Evolutionary conservation across 2,888 invertebrate species (phyloP).

Genomic region (Globia sparganii): DNA sequence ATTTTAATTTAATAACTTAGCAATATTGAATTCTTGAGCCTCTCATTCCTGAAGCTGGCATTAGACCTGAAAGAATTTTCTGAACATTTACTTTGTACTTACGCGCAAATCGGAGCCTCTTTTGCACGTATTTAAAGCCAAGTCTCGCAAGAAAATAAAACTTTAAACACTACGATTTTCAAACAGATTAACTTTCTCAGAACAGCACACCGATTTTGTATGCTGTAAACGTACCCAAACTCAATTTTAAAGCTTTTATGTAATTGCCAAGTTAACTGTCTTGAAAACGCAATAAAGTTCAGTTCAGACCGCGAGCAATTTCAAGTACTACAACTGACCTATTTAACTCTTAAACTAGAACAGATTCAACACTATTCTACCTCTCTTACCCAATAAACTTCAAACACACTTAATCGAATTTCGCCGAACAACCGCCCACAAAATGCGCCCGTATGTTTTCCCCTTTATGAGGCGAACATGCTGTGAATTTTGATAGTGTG

Average conservation of each 20-base stretch:
- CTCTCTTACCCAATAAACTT: constrained; percentile 19
- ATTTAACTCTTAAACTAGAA: constrained; percentile 23
- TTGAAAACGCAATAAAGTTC: constrained; percentile 27
- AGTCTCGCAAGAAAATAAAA: not conserved
- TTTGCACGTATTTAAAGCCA: not conserved
- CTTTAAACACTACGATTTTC: not conserved
- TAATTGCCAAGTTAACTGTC: constrained; percentile 15
- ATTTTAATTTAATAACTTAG: not conserved
- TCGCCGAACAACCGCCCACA: constrained; percentile 33
- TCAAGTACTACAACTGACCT: constrained; percentile 23
- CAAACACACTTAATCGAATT: constrained; percentile 36
- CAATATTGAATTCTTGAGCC: not conserved
- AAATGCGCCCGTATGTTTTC: constrained; percentile 70
- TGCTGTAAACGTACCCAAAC: constrained; percentile 13
- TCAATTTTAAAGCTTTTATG: constrained; percentile 25
- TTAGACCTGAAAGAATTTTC: not conserved
- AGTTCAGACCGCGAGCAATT: constrained; percentile 18
- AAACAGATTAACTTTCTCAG: not conserved
- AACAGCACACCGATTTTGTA: constrained; percentile 3
- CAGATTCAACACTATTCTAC: constrained; percentile 7
- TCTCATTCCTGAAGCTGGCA: not conserved
- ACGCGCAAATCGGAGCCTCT: not conserved
- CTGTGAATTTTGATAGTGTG: constrained; percentile 85
- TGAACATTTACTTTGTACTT: too few relatives aligned
- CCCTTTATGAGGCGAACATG: constrained; percentile 78